A percentile compares a stretch with the other conserved stretches of the same genome.
phyloP scores from a whole-genome alignment of 2,888 invertebrate genomes.

The Sphaerophoria rueppellii region DNA sequence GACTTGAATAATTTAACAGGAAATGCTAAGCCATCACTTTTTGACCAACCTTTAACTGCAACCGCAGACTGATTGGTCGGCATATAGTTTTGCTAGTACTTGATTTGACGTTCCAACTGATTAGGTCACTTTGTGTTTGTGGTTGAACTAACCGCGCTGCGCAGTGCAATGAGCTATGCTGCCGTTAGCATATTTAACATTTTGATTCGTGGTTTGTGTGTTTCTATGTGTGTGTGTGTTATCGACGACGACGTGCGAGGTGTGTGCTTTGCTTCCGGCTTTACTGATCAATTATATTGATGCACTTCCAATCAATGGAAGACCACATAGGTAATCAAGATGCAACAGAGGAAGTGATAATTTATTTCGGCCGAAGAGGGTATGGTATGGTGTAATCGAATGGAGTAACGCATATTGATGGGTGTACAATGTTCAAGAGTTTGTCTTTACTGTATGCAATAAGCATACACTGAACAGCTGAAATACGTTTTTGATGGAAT shows the following conservation, averaged over 20 bases:
- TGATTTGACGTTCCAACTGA: slow-evolving; percentile 64
- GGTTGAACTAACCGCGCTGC: slow-evolving; percentile 13
- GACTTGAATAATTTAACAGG: slow-evolving; percentile 9
- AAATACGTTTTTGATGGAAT: not conserved
- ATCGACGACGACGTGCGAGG: slow-evolving; percentile 15
- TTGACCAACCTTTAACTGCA: not conserved
- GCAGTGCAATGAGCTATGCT: slow-evolving; percentile 22
- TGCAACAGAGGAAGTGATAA: slow-evolving; percentile 65
- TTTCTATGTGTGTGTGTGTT: too few relatives aligned
- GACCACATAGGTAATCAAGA: slow-evolving; percentile 47
- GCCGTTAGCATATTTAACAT: slow-evolving; percentile 52
- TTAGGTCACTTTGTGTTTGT: slow-evolving; percentile 53
- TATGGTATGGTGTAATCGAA: slow-evolving; percentile 29
- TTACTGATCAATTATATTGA: slow-evolving; percentile 60
- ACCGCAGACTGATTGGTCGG: slow-evolving; percentile 49
- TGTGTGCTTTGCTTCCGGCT: slow-evolving; percentile 60
- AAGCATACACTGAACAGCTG: too few relatives aligned
- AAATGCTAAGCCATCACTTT: slow-evolving; percentile 19
- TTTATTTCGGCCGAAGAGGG: slow-evolving; percentile 35
- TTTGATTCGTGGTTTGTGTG: slow-evolving; percentile 7
- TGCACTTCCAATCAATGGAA: slow-evolving; percentile 62
- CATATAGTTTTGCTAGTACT: slow-evolving; percentile 49
- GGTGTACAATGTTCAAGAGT: slow-evolving; percentile 8
- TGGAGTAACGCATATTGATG: slow-evolving; percentile 13
- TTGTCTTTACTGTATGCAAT: too few relatives aligned